These are phyloP conservation scores for Hirundo rustica DNA, from an alignment of 2,797 vertebrate genomes.

Conservation along the genomic window DNA sequence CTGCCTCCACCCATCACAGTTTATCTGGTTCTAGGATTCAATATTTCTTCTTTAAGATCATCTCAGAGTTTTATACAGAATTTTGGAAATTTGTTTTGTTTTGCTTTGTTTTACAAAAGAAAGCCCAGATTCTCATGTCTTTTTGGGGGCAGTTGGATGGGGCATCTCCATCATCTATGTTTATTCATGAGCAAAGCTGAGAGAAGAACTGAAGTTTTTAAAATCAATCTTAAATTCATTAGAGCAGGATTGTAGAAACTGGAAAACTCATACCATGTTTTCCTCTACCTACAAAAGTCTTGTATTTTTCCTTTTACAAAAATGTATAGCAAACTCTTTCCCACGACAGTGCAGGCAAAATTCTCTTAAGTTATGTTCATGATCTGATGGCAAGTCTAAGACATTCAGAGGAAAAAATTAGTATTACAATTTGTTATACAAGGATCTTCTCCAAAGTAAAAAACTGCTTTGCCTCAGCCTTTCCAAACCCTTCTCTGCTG, in stretches of 20 bases:
- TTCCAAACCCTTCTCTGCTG: background rate
- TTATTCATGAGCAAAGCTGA: background rate
- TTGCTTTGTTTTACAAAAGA: background rate
- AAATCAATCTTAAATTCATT: background rate
- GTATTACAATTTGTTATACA: background rate
- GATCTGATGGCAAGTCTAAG: background rate
- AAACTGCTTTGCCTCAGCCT: background rate
- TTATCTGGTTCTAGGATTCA: background rate
- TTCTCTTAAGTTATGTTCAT: background rate
- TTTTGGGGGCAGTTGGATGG: fast-evolving
- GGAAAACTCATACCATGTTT: background rate
- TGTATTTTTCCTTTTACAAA: background rate
- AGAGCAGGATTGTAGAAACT: background rate
- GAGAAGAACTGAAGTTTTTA: background rate
- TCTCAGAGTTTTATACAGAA: background rate
- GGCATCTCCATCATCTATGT: background rate
- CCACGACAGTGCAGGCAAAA: background rate
- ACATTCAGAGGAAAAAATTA: background rate
- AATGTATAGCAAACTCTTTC: background rate
- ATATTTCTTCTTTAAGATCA: background rate
- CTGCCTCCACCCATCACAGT: background rate
- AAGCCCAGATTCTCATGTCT: background rate
- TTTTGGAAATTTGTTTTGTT: background rate
- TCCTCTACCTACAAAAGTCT: background rate
- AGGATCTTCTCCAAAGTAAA: background rate